Percentiles rank a stretch among this genome's conserved stretches.
phyloP scores from a whole-genome alignment of 2,113 vertebrate genomes.

The Zapus hudsonius region DNA sequence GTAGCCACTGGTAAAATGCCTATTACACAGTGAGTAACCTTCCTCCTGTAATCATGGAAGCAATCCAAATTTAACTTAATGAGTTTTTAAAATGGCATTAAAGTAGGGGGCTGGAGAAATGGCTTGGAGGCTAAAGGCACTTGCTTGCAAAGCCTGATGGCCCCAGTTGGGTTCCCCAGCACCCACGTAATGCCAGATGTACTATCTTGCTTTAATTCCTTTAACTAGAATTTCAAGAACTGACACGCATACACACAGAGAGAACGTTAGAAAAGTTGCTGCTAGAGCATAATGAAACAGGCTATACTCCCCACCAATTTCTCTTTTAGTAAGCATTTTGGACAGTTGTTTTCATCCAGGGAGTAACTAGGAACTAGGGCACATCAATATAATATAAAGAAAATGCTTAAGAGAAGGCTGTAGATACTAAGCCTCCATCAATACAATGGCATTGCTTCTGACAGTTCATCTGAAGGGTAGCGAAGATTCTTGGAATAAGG shows the following conservation, averaged over 20 bases:
- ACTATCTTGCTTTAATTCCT: constrained; percentile 40
- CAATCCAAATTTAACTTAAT: too few species aligned
- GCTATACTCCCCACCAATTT: not conserved
- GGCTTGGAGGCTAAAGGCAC: too few species aligned
- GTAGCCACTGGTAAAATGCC: too few species aligned
- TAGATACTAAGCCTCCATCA: not conserved
- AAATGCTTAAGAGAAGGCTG: not conserved
- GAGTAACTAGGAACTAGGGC: not conserved
- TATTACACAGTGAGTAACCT: too few species aligned
- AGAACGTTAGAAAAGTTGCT: not conserved
- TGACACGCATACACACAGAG: not conserved
- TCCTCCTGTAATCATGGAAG: too few species aligned
- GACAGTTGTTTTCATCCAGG: constrained; percentile 5
- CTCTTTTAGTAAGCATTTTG: constrained; percentile 19
- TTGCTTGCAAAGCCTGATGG: too few species aligned
- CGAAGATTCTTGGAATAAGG: not conserved
- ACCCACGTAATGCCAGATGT: too few species aligned
- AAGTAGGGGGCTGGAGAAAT: too few species aligned
- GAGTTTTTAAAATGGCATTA: too few species aligned
- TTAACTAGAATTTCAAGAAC: constrained; percentile 23
- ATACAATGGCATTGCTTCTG: not conserved
- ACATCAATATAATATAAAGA: not conserved
- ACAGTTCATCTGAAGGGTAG: not conserved
- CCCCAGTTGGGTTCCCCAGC: too few species aligned
- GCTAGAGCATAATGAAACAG: not conserved